Base-by-base conservation (phyloP, 2,113 vertebrate genomes). In the Lates calcarifer region DNA sequence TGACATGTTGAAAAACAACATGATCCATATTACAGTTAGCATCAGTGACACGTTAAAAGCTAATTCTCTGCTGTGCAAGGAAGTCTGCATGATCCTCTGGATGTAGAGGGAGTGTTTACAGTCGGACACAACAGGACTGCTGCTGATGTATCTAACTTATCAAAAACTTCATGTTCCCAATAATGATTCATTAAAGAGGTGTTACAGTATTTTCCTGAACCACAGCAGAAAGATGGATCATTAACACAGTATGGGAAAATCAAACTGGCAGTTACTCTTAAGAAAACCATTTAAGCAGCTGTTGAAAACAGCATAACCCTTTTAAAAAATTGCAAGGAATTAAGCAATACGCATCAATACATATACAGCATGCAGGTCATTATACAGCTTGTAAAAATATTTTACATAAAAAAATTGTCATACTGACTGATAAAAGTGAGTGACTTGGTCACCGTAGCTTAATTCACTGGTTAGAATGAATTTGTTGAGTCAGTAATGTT, bases 391-490 rank as follows among this genome's bases (percentile, higher is more conserved):
- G 43, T 79, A 70, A 66, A 76, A 79, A 79, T 62, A 69, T 68
- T 74, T 75, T 12, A 65, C 55, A 64, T 60, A 80, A n/a, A 71
- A 71, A 71, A 28, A 24, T 69, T 39, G 70, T 74, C 53, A 62
- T 24, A 5, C 6, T 56, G 29, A 45, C 55, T 45, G 39, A 53
- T 6, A 20, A 26, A 68, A 10, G 69, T 79, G 13, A 37, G 45
- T 81, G 71, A 80, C 76, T 31, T 41, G 4, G 70, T 63, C 72
- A 76, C 61, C 51, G 20, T 41, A 90, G 74, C 83, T 90, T 81
- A 64, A 81, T 67, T 71, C 79, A 60, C 71, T 81, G 65, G 77
- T 78, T 71, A 70, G 41, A 15, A 71, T 80, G 39, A 83, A 67
- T 74, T 75, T 20, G 67, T 68, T 11, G 15, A 51, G 29, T 73